Conservation (phyloP, 2,113 vertebrate species). For the Merops nubicus region DNA sequence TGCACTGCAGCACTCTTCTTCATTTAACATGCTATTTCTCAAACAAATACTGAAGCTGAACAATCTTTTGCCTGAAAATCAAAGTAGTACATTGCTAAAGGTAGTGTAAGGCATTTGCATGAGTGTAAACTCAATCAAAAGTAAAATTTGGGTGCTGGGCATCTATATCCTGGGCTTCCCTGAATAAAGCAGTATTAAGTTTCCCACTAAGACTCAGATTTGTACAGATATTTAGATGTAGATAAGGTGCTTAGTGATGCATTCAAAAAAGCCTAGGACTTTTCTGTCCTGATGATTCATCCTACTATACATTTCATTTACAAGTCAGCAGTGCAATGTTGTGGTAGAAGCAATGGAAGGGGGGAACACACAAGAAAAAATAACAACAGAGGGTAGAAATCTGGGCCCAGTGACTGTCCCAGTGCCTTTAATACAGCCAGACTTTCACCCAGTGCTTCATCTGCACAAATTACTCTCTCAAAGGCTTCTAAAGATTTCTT, state of each 20-base stretch:
- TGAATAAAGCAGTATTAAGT: slow-evolving; percentile 14
- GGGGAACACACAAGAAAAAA: not conserved
- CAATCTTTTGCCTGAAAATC: not conserved
- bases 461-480: not conserved
- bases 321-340: not conserved
- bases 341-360: not conserved
- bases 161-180: not conserved
- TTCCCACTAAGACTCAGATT: slow-evolving; percentile 27
- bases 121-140: slow-evolving; percentile 38
- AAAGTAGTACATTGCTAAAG: slow-evolving; percentile 17
- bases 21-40: not conserved
- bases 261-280: slow-evolving; percentile 44
- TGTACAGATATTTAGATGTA: slow-evolving; percentile 56
- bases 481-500: not conserved
- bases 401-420: not conserved
- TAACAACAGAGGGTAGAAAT: not conserved
- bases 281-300: slow-evolving; percentile 36
- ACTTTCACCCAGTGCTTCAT: not conserved
- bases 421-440: not conserved
- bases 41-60: not conserved
- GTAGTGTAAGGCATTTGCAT: not conserved
- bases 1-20: not conserved
- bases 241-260: slow-evolving; percentile 44
- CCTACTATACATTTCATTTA: slow-evolving; percentile 39
- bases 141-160: not conserved